phyloP scores from a whole-genome alignment of 2,888 invertebrate species.

The Dendrolimus pini region DNA sequence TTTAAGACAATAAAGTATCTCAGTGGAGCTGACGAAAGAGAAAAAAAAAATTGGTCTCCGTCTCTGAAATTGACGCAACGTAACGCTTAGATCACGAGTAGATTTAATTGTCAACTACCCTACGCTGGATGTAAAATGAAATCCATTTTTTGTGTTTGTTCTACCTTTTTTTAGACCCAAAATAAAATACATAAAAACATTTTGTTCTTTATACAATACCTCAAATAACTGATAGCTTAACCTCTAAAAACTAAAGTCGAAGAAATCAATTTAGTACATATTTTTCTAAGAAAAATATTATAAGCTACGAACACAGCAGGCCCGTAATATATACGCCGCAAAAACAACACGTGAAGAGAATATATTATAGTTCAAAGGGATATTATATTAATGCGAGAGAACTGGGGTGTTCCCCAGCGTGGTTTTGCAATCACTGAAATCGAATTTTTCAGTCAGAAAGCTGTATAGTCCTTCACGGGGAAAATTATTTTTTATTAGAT shows the following conservation, averaged over 20 bases:
- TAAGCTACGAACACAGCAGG: neutral
- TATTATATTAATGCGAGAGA: neutral
- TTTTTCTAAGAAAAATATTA: neutral
- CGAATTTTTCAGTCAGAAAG: neutral
- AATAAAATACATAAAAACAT: too few species aligned
- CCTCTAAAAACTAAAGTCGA: too few species aligned
- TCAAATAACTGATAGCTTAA: neutral
- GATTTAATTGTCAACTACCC: too few species aligned
- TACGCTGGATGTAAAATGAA: too few species aligned
- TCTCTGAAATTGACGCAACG: too few species aligned
- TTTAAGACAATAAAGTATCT: too few species aligned
- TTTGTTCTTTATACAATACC: neutral
- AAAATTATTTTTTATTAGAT: neutral
- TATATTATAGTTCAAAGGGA: neutral
- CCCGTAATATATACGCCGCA: neutral
- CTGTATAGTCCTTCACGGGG: neutral
- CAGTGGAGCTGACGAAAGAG: too few species aligned
- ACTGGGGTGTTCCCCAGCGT: neutral
- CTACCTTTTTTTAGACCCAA: too few species aligned
- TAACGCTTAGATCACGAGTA: too few species aligned
- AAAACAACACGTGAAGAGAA: neutral
- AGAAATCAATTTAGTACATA: neutral
- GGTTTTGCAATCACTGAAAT: neutral
- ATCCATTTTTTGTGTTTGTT: too few species aligned
- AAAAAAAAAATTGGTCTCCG: too few species aligned